A percentile compares a stretch with the other conserved stretches of the same genome.
phyloP scores from a whole-genome alignment of 2,888 invertebrate genomes.

The Melinaea marsaeus region DNA sequence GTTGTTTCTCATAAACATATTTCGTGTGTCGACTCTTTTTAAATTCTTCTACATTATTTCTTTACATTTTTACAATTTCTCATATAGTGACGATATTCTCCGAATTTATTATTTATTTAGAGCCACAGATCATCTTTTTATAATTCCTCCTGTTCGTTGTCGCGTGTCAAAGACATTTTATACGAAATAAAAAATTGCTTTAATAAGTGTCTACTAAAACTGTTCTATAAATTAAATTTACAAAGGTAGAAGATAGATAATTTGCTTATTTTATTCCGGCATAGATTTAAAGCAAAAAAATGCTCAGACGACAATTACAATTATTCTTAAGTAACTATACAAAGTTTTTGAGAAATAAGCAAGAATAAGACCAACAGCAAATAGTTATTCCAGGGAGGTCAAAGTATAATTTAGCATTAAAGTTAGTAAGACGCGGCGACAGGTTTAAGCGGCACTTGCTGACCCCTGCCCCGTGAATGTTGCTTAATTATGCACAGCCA shows the following conservation, averaged over 20 bases:
- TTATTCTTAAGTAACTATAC: too few relatives aligned
- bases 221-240: too few relatives aligned
- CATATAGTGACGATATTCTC: conserved; percentile 27
- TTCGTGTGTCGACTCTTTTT: conserved; percentile 62
- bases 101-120: conserved; percentile 15
- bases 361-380: conserved; percentile 2
- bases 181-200: background rate
- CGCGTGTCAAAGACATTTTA: background rate
- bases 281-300: too few relatives aligned
- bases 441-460: conserved; percentile 46
- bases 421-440: conserved; percentile 40
- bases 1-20: conserved; percentile 73
- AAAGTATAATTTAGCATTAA: conserved; percentile 19
- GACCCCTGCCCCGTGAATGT: conserved; percentile 25
- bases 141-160: conserved; percentile 1
- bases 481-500: conserved; percentile 64
- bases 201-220: too few relatives aligned
- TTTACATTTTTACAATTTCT: conserved; percentile 34
- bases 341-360: background rate
- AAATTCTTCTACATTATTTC: conserved; percentile 55
- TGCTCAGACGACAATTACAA: too few relatives aligned
- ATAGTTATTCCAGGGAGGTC: conserved; percentile 8
- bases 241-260: too few relatives aligned
- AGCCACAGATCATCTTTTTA: conserved; percentile 4
- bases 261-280: too few relatives aligned